These are phyloP conservation scores for Trichopria drosophilae DNA, from an alignment of 2,888 invertebrate species.

Conservation along the genomic window DNA sequence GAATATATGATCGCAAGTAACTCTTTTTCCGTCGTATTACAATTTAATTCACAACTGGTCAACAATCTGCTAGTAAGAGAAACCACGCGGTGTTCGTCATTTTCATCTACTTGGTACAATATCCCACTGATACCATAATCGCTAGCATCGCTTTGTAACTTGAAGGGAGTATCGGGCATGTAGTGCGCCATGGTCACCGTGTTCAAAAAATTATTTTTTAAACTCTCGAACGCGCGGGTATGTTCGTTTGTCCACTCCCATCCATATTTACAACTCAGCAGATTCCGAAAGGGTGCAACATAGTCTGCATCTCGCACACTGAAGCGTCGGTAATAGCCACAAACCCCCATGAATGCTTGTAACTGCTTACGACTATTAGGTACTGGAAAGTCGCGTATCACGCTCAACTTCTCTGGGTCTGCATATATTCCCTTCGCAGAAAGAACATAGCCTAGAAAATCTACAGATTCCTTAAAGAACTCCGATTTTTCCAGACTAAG, in stretches of 20 bases:
- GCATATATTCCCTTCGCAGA: constrained; percentile 1
- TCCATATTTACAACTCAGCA: constrained; percentile 1
- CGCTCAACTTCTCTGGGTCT: constrained; percentile 26
- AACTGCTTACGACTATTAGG: constrained; percentile 37
- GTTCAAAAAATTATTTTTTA: constrained; percentile 8
- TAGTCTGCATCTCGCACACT: not conserved
- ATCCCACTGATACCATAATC: constrained; percentile 29
- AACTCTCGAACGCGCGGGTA: not conserved
- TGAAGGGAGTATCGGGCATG: constrained; percentile 9
- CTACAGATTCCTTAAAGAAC: constrained; percentile 25
- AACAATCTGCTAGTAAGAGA: constrained; percentile 36
- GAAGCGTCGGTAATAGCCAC: constrained; percentile 14
- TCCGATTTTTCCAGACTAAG: constrained; percentile 37
- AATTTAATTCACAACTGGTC: constrained; percentile 26
- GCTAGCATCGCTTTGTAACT: constrained; percentile 27
- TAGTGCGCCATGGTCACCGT: constrained; percentile 5
- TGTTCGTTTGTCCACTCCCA: constrained; percentile 10
- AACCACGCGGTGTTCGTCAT: constrained; percentile 21
- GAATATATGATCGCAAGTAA: too few species aligned
- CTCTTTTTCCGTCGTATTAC: constrained; percentile 40
- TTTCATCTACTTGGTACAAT: constrained; percentile 21
- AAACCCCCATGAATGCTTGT: constrained; percentile 26
- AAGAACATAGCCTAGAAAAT: constrained; percentile 10
- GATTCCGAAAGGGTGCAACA: constrained; percentile 3
- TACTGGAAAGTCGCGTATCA: constrained; percentile 33